These are phyloP conservation scores for Hemaris fuciformis DNA, from an alignment of 2,888 invertebrate genomes.

Conservation along the genomic window DNA sequence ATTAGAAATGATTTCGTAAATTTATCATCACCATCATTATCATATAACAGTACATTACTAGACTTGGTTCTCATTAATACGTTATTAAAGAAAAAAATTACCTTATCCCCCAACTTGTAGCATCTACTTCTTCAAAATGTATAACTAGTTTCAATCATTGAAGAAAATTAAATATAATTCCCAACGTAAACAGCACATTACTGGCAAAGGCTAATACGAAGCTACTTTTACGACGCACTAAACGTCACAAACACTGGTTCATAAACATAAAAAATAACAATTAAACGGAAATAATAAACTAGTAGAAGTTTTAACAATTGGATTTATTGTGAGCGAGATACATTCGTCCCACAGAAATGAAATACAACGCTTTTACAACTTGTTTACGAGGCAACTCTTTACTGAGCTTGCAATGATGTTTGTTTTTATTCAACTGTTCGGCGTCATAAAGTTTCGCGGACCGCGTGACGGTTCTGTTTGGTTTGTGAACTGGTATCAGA, in stretches of 20 bases:
- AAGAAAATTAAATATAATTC: background rate
- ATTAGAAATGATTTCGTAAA: too few species aligned
- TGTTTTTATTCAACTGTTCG: constrained; percentile 45
- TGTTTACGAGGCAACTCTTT: constrained; percentile 69
- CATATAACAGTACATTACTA: too few species aligned
- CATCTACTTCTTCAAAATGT: too few species aligned
- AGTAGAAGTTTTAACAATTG: constrained; percentile 49
- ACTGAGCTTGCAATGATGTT: constrained; percentile 49
- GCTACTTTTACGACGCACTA: constrained; percentile 28
- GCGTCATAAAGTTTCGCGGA: constrained; percentile 33
- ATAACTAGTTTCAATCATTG: too few species aligned
- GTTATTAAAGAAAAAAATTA: too few species aligned
- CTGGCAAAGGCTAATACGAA: background rate
- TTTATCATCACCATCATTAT: too few species aligned
- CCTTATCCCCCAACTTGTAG: too few species aligned
- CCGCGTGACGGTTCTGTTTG: background rate
- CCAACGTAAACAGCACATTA: background rate
- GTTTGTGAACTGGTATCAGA: background rate
- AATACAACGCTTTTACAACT: constrained; percentile 61
- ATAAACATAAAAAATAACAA: constrained; percentile 49
- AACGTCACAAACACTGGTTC: constrained; percentile 31
- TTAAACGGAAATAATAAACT: constrained; percentile 60
- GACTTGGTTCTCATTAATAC: too few species aligned
- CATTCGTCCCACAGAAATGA: constrained; percentile 45
- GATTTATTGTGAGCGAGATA: constrained; percentile 44